These are phyloP conservation scores for Myathropa florea DNA, from an alignment of 2,888 invertebrate species.

Conservation along the genomic window DNA sequence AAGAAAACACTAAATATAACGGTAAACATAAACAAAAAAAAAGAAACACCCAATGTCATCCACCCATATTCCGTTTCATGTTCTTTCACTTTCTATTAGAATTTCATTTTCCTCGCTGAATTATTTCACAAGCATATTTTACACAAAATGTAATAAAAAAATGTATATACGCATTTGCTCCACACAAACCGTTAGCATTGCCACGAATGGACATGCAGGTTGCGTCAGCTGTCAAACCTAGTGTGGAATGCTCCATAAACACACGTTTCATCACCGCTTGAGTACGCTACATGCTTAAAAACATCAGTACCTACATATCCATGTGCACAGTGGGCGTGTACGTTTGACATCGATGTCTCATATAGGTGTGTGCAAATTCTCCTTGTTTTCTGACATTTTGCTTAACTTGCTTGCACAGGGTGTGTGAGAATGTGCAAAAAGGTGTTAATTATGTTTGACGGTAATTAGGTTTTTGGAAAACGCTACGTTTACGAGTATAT, in stretches of 20 bases:
- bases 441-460: conserved; percentile 10
- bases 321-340: background rate
- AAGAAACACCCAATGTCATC: background rate
- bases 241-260: conserved; percentile 10
- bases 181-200: conserved; percentile 3
- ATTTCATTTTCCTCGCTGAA: background rate
- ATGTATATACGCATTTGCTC: background rate
- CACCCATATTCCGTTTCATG: background rate
- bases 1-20: background rate
- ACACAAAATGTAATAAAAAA: conserved; percentile 18
- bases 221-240: conserved; percentile 8
- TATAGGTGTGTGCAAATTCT: background rate
- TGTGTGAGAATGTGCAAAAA: background rate
- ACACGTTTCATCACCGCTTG: background rate
- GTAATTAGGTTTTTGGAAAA: conserved; percentile 5
- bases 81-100: conserved; percentile 7
- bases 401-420: background rate
- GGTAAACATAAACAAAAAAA: background rate
- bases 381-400: background rate
- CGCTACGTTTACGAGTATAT: background rate
- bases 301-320: background rate
- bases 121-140: conserved; percentile 25
- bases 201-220: conserved; percentile 1
- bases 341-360: background rate
- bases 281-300: background rate